Evolutionary conservation across 2,888 invertebrate species (phyloP).

Genomic region (Theretra japonica): DNA sequence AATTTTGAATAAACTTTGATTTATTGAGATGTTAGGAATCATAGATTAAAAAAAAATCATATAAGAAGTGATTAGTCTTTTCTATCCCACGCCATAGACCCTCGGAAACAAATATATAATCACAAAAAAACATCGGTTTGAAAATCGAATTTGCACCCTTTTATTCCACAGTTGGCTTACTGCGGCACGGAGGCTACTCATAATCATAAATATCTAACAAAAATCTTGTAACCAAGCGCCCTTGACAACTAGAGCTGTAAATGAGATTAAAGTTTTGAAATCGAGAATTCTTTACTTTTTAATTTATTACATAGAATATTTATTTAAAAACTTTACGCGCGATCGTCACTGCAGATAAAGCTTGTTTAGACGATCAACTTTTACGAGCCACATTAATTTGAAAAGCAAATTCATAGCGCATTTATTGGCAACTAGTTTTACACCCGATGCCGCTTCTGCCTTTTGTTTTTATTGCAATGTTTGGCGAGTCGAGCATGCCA

Average conservation of each 20-base stretch:
- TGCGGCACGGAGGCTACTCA: no score
- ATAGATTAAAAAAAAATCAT: no score
- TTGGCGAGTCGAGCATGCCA: no score
- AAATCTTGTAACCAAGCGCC: not conserved
- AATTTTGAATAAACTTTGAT: no score
- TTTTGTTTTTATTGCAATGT: no score
- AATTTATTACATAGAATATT: not conserved
- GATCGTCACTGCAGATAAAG: not conserved
- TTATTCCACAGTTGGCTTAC: no score
- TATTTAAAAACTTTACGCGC: not conserved
- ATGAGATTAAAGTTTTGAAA: not conserved
- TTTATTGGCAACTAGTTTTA: not conserved
- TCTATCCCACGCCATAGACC: no score
- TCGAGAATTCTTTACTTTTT: not conserved
- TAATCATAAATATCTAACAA: not conserved
- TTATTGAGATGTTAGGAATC: no score
- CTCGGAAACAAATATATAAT: no score
- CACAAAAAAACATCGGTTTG: no score
- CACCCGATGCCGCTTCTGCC: not conserved
- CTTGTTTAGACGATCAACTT: not conserved
- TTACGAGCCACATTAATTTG: not conserved
- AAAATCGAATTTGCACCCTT: no score
- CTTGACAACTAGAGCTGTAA: not conserved
- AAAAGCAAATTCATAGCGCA: not conserved
- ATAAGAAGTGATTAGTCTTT: no score